Conservation (phyloP, 1,140 invertebrate genomes). For the Drosophila chauvacae region DNA sequence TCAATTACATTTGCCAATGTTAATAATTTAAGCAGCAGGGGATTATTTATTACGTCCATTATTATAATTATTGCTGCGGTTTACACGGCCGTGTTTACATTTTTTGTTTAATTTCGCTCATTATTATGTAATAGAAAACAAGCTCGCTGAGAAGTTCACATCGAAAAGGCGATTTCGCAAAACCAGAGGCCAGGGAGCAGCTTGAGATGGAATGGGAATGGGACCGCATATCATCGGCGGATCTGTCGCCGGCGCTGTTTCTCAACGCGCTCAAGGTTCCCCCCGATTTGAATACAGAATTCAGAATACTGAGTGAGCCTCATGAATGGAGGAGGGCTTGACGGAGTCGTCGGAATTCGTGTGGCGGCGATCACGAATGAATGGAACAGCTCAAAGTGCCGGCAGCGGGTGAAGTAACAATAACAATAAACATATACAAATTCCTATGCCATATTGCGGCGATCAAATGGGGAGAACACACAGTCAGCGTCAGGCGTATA, state of each 20-base stretch:
- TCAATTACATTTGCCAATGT: conserved; percentile 28
- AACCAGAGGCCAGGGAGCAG: conserved; percentile 6
- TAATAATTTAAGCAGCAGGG: conserved; percentile 51
- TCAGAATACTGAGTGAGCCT: conserved; percentile 19
- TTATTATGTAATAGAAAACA: conserved; percentile 56
- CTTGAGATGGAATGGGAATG: conserved; percentile 1
- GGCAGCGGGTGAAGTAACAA: conserved; percentile 37
- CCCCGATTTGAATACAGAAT: conserved; percentile 60
- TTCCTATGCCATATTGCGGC: conserved; percentile 55
- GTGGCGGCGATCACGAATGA: conserved; percentile 35
- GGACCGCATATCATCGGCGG: conserved; percentile 35
- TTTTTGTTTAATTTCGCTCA: conserved; percentile 31
- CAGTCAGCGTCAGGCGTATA: conserved; percentile 21
- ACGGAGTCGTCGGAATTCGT: conserved; percentile 37
- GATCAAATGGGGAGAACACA: conserved; percentile 23
- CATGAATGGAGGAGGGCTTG: conserved; percentile 46
- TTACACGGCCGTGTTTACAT: conserved; percentile 39
- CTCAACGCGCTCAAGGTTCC: conserved; percentile 49
- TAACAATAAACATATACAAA: conserved; percentile 58
- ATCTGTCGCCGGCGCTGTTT: conserved; percentile 36
- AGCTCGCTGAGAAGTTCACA: conserved; percentile 30
- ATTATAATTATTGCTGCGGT: conserved; percentile 41
- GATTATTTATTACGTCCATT: conserved; percentile 45
- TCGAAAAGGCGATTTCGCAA: conserved; percentile 28
- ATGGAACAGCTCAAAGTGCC: conserved; percentile 45